Percentiles rank a stretch among this genome's conserved stretches.
Evolutionary conservation across 2,888 invertebrate species (phyloP).

Genomic region (Pheosia gnoma): DNA sequence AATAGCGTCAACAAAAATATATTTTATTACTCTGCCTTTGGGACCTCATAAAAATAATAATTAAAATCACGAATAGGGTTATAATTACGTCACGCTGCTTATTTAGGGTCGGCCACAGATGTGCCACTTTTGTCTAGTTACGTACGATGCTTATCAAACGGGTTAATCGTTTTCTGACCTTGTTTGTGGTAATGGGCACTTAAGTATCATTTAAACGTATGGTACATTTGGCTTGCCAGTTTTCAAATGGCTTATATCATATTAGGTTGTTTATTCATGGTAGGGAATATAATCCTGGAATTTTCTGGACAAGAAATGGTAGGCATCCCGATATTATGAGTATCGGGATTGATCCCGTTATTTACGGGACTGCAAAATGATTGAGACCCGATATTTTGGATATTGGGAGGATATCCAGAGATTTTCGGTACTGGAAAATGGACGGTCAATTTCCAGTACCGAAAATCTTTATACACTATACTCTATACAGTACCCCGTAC

Average conservation of each 20-base stretch:
- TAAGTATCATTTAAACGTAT: constrained; percentile 9
- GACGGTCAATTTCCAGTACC: no score
- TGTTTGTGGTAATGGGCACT: constrained; percentile 39
- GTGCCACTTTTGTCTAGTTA: constrained; percentile 14
- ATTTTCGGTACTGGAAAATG: no score
- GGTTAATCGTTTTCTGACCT: constrained; percentile 39
- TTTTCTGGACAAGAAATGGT: no score
- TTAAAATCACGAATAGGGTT: constrained; percentile 32
- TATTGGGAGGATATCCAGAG: no score
- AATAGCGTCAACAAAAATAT: constrained; percentile 23
- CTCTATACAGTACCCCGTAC: no score
- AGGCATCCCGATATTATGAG: no score
- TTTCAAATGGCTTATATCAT: neutral
- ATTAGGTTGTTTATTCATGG: no score
- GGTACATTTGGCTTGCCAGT: neutral
- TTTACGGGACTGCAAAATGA: no score
- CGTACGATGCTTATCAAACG: constrained; percentile 38
- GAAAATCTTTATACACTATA: no score
- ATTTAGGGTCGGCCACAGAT: constrained; percentile 10
- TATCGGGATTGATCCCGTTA: no score
- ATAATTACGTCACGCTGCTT: constrained; percentile 22
- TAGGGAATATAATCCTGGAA: no score
- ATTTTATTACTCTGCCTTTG: constrained; percentile 25
- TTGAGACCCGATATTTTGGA: no score
- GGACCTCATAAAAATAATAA: constrained; percentile 37